A percentile compares a stretch with the other conserved stretches of the same genome.
Evolutionary conservation across 2,113 vertebrate species (phyloP).

Genomic region (Cephalopholis sonnerati): DNA sequence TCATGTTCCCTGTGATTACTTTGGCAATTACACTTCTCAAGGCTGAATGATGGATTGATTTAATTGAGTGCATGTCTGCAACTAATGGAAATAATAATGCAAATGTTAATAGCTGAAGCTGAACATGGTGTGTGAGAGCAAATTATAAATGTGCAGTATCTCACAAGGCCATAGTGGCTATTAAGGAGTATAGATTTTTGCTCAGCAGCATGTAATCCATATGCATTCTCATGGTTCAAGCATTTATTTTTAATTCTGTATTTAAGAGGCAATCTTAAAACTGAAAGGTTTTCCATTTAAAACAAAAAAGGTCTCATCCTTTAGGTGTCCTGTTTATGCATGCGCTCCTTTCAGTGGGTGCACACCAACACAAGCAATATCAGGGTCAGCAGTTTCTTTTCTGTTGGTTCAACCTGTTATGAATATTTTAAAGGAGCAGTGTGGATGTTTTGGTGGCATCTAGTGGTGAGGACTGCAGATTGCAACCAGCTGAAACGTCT

Average conservation of each 20-base stretch:
- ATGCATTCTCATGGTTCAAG: background rate
- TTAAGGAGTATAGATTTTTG: conserved; percentile 11
- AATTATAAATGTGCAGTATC: background rate
- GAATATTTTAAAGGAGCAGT: too few species aligned
- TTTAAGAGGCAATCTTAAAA: background rate
- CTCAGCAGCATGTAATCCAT: conserved; percentile 3
- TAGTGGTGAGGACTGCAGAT: too few species aligned
- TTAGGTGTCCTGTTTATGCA: background rate
- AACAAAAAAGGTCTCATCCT: background rate
- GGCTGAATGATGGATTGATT: conserved; percentile 19
- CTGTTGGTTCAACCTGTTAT: background rate
- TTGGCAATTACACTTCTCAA: background rate
- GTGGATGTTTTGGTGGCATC: too few species aligned
- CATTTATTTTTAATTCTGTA: background rate
- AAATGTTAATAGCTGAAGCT: conserved; percentile 2
- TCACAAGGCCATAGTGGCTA: background rate
- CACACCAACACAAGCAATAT: background rate
- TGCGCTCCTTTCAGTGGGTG: background rate
- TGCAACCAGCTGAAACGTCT: too few species aligned
- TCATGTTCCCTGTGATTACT: conserved; percentile 6
- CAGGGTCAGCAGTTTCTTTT: background rate
- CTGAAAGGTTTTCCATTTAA: background rate
- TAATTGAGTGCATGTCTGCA: conserved; percentile 15
- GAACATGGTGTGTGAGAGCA: background rate
- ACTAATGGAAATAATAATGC: conserved; percentile 16